Base-by-base conservation (phyloP, 2,797 vertebrate genomes). In the Rhyacichthys aspro region DNA sequence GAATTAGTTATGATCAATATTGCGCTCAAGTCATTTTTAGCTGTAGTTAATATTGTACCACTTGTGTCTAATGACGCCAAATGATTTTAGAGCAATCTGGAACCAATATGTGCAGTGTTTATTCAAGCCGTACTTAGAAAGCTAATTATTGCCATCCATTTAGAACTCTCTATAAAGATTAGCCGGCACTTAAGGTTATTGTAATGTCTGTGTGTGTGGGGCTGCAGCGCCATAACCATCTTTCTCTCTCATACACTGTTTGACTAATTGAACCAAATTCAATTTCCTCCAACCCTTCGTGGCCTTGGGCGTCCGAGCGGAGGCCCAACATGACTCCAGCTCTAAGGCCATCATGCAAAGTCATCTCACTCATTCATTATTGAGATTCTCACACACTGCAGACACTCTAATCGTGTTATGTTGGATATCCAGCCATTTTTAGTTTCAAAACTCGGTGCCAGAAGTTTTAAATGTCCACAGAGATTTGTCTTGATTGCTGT, bases 211-310 rank as follows among this genome's bases (percentile, higher is more conserved):
- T 52, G 18, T 37, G 39, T 64, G 16, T 63, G 62, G n/a, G 12
- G 18, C 37, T 9, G 8, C 36, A 53, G 10, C 11, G 11, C 37
- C 48, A 14, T 19, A 8, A 18, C 36, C 50, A 53, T 56, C 38
- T 45, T 59, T 52, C 57, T 47, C 32, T 19, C 34, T 56, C 28
- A n/a, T 45, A 47, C 41, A 12, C 23, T 57, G n/a, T 67, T 38
- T 64, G 53, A 59, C 48, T 70, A 67, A 80, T 73, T 56, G 68
- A 72, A 37, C 62, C 18, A 38, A 70, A 76, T 70, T 58, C 41
- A 64, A 39, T 67, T 49, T 60, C 36, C 11, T 70, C 45, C 11
- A 44, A 56, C 48, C 55, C 49, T 56, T 9, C 0, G 11, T 33
- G 38, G 48, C 33, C 54, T 50, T 55, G 33, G 36, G 43, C 54